Percentiles rank a stretch among this genome's conserved stretches.
phyloP scores from a whole-genome alignment of 2,113 vertebrate species.

The Microtus richardsoni region DNA sequence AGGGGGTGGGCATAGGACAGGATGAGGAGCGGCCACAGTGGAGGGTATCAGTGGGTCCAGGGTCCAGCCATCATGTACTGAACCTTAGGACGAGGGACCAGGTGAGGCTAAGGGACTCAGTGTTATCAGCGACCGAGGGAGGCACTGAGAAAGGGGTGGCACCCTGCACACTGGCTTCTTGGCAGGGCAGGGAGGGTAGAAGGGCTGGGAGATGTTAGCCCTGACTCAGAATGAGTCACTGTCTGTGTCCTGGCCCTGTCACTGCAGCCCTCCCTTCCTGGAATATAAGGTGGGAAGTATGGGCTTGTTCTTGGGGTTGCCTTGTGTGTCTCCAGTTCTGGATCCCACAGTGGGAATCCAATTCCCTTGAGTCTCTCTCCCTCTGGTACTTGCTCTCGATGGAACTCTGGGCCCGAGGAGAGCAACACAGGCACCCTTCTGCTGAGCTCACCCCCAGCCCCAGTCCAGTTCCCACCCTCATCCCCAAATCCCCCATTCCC shows the following conservation, averaged over 20 bases:
- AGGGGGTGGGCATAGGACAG: too few species aligned
- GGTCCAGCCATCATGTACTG: not conserved
- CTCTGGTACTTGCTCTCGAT: not conserved
- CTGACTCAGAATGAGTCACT: slow-evolving; percentile 25
- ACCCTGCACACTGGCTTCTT: not conserved
- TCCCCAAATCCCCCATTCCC: not conserved
- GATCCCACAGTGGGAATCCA: not conserved
- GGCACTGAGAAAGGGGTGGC: not conserved
- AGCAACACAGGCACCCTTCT: not conserved
- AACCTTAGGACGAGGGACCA: not conserved
- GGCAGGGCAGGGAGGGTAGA: not conserved
- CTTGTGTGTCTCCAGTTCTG: not conserved
- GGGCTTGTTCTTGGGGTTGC: not conserved
- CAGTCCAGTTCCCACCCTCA: too few species aligned
- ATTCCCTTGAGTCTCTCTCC: not conserved
- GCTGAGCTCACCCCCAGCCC: not conserved
- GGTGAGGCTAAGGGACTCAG: not conserved
- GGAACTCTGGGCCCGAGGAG: too few species aligned
- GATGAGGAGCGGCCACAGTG: too few species aligned
- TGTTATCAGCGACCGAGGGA: not conserved
- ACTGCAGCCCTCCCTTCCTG: not conserved
- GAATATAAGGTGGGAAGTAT: not conserved
- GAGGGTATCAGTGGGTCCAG: not conserved
- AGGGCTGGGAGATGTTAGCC: not conserved
- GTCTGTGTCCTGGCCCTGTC: not conserved